phyloP scores from a whole-genome alignment of 2,113 vertebrate species.

The Lethenteron reissneri region DNA sequence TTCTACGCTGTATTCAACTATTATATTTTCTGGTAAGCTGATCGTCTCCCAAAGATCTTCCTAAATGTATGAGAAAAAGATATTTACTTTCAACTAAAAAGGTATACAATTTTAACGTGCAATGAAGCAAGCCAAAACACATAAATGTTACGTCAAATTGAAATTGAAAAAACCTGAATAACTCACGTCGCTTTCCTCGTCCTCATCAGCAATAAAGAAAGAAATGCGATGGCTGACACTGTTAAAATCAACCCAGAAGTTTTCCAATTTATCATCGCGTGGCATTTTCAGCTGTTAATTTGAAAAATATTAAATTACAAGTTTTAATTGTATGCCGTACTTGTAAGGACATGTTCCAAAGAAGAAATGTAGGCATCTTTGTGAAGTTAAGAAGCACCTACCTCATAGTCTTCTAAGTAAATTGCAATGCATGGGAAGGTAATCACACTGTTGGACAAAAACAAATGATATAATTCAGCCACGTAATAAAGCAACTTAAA shows the following conservation, averaged over 20 bases:
- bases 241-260: background rate
- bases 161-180: background rate
- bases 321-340: too few relatives aligned
- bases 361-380: background rate
- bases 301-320: too few relatives aligned
- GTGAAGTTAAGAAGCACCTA: background rate
- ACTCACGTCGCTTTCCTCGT: background rate
- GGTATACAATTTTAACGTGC: too few relatives aligned
- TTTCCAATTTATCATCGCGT: background rate
- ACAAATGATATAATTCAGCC: too few relatives aligned
- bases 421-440: conserved; percentile 5
- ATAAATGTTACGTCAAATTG: background rate
- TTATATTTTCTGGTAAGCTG: too few relatives aligned
- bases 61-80: too few relatives aligned
- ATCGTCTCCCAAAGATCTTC: too few relatives aligned
- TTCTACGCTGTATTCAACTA: too few relatives aligned
- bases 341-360: too few relatives aligned
- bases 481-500: too few relatives aligned
- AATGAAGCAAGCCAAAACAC: too few relatives aligned
- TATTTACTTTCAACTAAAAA: too few relatives aligned
- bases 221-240: background rate
- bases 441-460: background rate
- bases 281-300: background rate
- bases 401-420: conserved; percentile 3
- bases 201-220: conserved; percentile 2